Evolutionary conservation across 2,888 invertebrate genomes (phyloP).

Genomic region (Biston stratarius): DNA sequence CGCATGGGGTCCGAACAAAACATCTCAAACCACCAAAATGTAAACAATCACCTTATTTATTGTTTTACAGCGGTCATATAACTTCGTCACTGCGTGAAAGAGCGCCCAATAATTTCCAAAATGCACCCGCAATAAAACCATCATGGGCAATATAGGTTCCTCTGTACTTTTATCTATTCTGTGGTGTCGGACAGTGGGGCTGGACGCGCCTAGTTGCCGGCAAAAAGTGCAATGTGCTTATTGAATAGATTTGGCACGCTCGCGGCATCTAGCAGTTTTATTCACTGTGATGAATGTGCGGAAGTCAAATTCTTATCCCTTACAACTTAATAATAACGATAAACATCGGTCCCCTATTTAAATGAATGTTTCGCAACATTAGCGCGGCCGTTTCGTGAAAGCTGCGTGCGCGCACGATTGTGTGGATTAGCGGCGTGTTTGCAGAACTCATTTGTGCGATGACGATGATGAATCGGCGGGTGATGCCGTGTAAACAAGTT

Average conservation of each 20-base stretch:
- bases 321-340: conserved; percentile 82
- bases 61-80: conserved; percentile 82
- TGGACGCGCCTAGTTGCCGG: conserved; percentile 38
- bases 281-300: conserved; percentile 75
- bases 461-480: conserved; percentile 69
- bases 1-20: conserved; percentile 72
- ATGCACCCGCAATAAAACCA: conserved; percentile 81
- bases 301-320: conserved; percentile 77
- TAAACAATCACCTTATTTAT: conserved; percentile 82
- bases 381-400: conserved; percentile 73
- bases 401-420: conserved; percentile 71
- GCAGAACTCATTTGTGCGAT: conserved; percentile 73
- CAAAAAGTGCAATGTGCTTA: conserved; percentile 61
- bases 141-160: conserved; percentile 63
- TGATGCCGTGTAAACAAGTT: conserved; percentile 50
- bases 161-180: conserved; percentile 5
- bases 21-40: conserved; percentile 65
- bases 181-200: conserved; percentile 53
- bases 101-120: conserved; percentile 71
- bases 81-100: conserved; percentile 71
- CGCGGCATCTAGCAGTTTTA: conserved; percentile 61
- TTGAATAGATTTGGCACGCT: conserved; percentile 77
- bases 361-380: conserved; percentile 80
- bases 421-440: conserved; percentile 74
- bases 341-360: conserved; percentile 80